Base-by-base conservation (phyloP, 2,888 invertebrate genomes). In the Tuberolachnus salignus region DNA sequence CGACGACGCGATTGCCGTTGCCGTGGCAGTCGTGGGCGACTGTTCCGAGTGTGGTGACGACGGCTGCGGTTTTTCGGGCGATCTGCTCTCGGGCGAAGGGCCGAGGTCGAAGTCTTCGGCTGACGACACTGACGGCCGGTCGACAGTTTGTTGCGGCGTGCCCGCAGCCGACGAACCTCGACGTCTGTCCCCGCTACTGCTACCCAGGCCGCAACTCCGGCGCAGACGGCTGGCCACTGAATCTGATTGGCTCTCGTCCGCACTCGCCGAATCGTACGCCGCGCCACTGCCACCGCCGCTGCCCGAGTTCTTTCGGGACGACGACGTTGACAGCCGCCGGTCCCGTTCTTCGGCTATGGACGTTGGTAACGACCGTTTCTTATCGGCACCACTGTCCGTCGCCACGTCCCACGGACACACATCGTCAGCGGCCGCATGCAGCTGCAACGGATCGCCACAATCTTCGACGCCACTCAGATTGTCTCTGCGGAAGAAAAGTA, bases 231-330 rank as follows among this genome's bases (percentile, higher is more conserved):
- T 81, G 53, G 81, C 80, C 69, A 82, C 80, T 57, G 75, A 78
- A 16, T 78, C 75, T 21, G 75, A 78, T 16, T 57, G 57, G 34
- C 75, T 78, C 70, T 82, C 88, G 49, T 87, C 87, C 70, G 88
- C 88, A 11, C 88, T 88, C 80, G 88, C 84, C 64, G 88, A 87
- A 84, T 91, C 89, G 85, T 93, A 93, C 23, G 92, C 91, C n/a
- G 91, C 91, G 84, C 90, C 90, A 19, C 91, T 91, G 85, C 92
- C 91, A 84, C 90, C 90, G 19, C 91, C 91, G 85, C 92, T 91
- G 63, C 91, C 86, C 6, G 91, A 91, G 85, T 91, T 91, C 84
- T 91, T 91, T 42, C 91, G 87, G 21, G 89, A 86, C n/a, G 84
- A 82, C 23, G 84, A 81, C 34, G 82, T 71, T 82, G 83, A 82